phyloP scores from a whole-genome alignment of 2,888 invertebrate genomes.

The Apomyelois bistriatella region DNA sequence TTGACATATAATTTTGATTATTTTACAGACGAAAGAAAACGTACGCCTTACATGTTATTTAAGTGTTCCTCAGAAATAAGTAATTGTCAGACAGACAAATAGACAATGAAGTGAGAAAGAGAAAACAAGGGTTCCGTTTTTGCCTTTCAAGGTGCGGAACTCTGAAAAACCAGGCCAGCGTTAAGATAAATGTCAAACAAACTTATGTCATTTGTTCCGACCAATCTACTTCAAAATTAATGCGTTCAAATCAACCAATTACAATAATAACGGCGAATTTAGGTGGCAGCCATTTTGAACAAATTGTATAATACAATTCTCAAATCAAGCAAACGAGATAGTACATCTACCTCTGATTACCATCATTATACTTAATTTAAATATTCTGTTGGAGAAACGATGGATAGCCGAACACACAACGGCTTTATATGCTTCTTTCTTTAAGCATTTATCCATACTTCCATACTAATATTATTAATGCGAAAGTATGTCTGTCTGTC shows the following conservation, averaged over 20 bases:
- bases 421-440: conserved; percentile 15
- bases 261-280: conserved; percentile 8
- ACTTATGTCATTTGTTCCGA: background rate
- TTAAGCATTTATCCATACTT: too few species aligned
- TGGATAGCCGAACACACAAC: conserved; percentile 31
- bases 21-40: too few species aligned
- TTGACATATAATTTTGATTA: too few species aligned
- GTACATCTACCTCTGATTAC: conserved; percentile 48
- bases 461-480: too few species aligned
- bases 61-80: too few species aligned
- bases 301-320: conserved; percentile 51
- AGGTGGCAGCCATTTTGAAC: conserved; percentile 31
- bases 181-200: background rate
- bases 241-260: conserved; percentile 9
- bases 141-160: too few species aligned
- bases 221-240: conserved; percentile 5
- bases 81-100: too few species aligned
- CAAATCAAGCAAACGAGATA: conserved; percentile 64
- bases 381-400: conserved; percentile 60
- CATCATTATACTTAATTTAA: conserved; percentile 70
- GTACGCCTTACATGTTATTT: too few species aligned
- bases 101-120: too few species aligned
- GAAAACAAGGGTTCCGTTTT: too few species aligned
- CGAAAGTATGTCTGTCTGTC: too few species aligned
- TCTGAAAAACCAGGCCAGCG: too few species aligned